Conservation (phyloP, 2,888 invertebrate species). For the Boloria selene region DNA sequence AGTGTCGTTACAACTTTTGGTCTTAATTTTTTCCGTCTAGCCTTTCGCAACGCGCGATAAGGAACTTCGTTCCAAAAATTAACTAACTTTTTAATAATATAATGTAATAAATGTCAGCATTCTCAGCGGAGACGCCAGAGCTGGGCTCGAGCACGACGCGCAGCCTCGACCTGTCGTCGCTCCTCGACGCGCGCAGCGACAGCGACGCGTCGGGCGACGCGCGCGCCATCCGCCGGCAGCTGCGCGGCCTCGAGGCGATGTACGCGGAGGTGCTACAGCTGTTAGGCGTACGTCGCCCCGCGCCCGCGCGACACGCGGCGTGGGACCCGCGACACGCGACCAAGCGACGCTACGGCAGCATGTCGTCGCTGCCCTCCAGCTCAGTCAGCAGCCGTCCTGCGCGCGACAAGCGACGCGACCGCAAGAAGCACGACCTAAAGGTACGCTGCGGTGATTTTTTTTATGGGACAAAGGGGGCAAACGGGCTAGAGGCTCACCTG, state of each 20-base stretch:
- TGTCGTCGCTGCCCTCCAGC: constrained; percentile 91
- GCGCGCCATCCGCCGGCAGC: constrained; percentile 89
- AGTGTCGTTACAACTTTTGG: too few species aligned
- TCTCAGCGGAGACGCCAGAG: constrained; percentile 88
- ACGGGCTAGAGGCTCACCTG: too few species aligned
- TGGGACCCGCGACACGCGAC: constrained; percentile 80
- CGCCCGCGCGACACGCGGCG: constrained; percentile 63
- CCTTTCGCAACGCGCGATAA: too few species aligned
- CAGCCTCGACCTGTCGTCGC: constrained; percentile 89
- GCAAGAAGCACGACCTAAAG: constrained; percentile 89
- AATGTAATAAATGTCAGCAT: too few species aligned
- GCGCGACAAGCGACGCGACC: constrained; percentile 86
- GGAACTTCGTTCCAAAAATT: too few species aligned
- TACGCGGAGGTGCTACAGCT: constrained; percentile 89
- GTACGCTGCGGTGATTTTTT: constrained; percentile 47
- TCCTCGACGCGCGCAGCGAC: constrained; percentile 89
- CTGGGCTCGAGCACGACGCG: constrained; percentile 90
- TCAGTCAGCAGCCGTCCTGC: constrained; percentile 91
- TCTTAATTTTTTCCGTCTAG: too few species aligned
- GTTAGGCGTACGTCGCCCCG: constrained; percentile 55
- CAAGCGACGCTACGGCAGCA: constrained; percentile 88
- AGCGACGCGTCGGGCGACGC: constrained; percentile 90
- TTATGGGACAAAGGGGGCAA: too few species aligned
- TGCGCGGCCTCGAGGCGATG: constrained; percentile 93
- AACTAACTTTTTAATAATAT: too few species aligned